Percentiles rank a stretch among this genome's conserved stretches.
Conservation (phyloP, 2,797 vertebrate species). For the Macrochelys suwanniensis region DNA sequence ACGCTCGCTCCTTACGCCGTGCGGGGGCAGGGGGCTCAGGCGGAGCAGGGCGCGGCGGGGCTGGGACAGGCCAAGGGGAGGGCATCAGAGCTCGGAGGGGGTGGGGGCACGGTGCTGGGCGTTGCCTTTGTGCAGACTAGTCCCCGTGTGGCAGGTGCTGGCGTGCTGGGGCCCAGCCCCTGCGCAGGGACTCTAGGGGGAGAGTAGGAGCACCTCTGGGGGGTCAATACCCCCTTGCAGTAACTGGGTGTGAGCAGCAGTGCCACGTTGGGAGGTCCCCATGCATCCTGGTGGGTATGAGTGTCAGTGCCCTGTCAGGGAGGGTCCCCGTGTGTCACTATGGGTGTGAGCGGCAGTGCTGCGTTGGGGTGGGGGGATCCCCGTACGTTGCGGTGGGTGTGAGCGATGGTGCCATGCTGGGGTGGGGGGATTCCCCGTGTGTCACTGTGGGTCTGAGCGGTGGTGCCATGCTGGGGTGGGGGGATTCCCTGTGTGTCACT, state of each 20-base stretch:
- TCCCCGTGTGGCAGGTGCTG: background rate
- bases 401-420: too few relatives aligned
- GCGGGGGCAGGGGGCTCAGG: too few relatives aligned
- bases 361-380: too few relatives aligned
- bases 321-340: too few relatives aligned
- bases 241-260: background rate
- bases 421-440: too few relatives aligned
- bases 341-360: background rate
- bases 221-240: background rate
- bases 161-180: background rate
- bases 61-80: background rate
- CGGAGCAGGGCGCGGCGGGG: background rate
- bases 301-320: too few relatives aligned
- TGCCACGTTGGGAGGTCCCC: background rate
- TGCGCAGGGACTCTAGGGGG: background rate
- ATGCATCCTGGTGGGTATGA: background rate
- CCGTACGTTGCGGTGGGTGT: too few relatives aligned
- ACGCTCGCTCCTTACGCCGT: accelerated
- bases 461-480: too few relatives aligned
- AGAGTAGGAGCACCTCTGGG: background rate
- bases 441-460: too few relatives aligned
- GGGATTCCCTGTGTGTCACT: too few relatives aligned
- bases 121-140: background rate
- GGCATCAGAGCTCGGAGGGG: background rate
- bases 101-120: background rate